Conservation (phyloP, 2,113 vertebrate genomes). For the Stigmatopora nigra region DNA sequence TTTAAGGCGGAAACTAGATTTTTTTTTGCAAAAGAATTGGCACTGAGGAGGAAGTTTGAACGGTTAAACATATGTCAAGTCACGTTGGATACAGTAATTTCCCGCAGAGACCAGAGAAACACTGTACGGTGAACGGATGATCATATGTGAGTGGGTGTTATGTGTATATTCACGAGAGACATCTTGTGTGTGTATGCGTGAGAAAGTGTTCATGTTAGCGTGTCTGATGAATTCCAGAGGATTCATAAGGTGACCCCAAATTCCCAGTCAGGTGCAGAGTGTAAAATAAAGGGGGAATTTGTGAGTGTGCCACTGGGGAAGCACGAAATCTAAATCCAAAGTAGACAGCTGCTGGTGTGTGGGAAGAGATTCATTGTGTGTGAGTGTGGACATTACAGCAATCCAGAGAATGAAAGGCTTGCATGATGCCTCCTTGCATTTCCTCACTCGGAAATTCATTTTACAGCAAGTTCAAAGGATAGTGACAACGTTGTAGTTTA, state of each 20-base stretch:
- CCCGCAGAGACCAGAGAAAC: slow-evolving; percentile 47
- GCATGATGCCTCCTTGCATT: slow-evolving; percentile 47
- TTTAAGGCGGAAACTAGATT: not conserved
- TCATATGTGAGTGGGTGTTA: slow-evolving; percentile 44
- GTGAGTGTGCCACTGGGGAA: slow-evolving; percentile 61
- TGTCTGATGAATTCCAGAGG: slow-evolving; percentile 50
- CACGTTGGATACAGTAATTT: slow-evolving; percentile 39
- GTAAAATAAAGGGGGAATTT: slow-evolving; percentile 62
- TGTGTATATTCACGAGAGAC: slow-evolving; percentile 27
- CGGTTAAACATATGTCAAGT: slow-evolving; percentile 45
- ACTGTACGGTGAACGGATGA: slow-evolving; percentile 30
- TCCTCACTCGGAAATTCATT: slow-evolving; percentile 42
- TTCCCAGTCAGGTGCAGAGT: slow-evolving; percentile 64
- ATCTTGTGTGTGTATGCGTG: slow-evolving; percentile 33
- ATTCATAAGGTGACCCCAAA: slow-evolving; percentile 65
- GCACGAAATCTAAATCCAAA: slow-evolving; percentile 58
- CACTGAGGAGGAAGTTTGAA: slow-evolving; percentile 18
- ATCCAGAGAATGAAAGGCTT: slow-evolving; percentile 25
- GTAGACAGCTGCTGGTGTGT: slow-evolving; percentile 63
- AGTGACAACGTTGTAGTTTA: slow-evolving; percentile 34
- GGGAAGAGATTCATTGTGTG: slow-evolving; percentile 27
- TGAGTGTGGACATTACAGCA: slow-evolving; percentile 24
- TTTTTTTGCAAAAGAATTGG: slow-evolving; percentile 10
- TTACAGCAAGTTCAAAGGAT: slow-evolving; percentile 46
- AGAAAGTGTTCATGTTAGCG: slow-evolving; percentile 22